Conservation (phyloP, 2,797 vertebrate species). For the Rousettus madagascariensis region DNA sequence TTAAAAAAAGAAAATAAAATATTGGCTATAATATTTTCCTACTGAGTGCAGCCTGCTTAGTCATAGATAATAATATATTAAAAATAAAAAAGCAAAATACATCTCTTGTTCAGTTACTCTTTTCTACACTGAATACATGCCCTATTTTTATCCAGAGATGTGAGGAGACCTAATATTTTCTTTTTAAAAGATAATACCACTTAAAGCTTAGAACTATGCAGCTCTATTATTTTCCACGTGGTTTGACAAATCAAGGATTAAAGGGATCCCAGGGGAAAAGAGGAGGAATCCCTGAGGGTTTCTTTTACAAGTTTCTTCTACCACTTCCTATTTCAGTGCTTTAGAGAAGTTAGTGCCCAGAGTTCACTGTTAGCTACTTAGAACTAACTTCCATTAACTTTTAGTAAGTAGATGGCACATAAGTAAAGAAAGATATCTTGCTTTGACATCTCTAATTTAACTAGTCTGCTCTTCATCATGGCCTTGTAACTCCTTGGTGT, state of each 20-base stretch:
- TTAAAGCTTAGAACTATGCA: slow-evolving; percentile 71
- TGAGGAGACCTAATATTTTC: slow-evolving; percentile 79
- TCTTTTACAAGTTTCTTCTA: slow-evolving; percentile 81
- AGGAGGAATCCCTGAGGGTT: slow-evolving; percentile 82
- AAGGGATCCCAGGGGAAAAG: slow-evolving; percentile 80
- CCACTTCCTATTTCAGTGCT: slow-evolving; percentile 78
- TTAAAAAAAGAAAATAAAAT: slow-evolving; percentile 76
- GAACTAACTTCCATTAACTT: slow-evolving; percentile 81
- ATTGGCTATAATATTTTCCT: slow-evolving; percentile 67
- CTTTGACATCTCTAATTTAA: slow-evolving; percentile 77
- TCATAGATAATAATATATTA: slow-evolving; percentile 77
- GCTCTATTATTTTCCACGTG: slow-evolving; percentile 83
- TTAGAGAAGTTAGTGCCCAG: slow-evolving; percentile 78
- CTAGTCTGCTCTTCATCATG: slow-evolving; percentile 56
- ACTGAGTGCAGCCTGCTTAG: slow-evolving; percentile 75
- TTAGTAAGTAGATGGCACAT: slow-evolving; percentile 72
- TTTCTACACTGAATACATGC: slow-evolving; percentile 67
- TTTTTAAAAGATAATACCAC: slow-evolving; percentile 80
- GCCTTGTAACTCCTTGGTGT: slow-evolving; percentile 70
- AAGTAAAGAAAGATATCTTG: slow-evolving; percentile 68
- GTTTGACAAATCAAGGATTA: slow-evolving; percentile 84
- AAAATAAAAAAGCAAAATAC: slow-evolving; percentile 73
- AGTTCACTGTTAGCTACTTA: slow-evolving; percentile 78
- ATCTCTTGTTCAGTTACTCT: slow-evolving; percentile 75
- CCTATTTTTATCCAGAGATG: slow-evolving; percentile 70